Evolutionary conservation across 2,888 invertebrate species (phyloP).

Genomic region (Petrophora chlorosata): DNA sequence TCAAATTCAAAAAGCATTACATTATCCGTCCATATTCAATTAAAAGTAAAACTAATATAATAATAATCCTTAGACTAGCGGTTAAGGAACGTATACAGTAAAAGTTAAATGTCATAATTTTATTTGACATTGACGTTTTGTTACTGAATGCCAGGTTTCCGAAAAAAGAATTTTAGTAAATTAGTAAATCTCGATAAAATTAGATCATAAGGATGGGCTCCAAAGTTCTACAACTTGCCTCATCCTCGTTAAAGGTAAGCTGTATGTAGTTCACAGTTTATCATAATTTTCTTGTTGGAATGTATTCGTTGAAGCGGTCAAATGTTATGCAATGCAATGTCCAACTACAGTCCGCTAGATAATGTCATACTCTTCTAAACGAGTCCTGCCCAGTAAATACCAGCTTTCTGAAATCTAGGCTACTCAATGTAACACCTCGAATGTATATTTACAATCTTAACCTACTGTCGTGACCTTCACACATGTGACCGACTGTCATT

Average conservation of each 20-base stretch:
- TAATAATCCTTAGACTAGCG: no score
- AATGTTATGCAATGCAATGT: constrained; percentile 67
- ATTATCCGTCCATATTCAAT: no score
- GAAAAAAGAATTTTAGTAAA: constrained; percentile 42
- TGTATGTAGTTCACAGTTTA: constrained; percentile 52
- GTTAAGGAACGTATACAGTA: no score
- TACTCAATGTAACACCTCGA: no score
- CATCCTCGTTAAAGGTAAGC: constrained; percentile 71
- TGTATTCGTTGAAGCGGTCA: constrained; percentile 38
- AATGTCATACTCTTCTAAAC: neutral
- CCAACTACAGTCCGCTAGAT: constrained; percentile 1
- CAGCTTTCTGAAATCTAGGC: neutral
- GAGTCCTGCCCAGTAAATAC: no score
- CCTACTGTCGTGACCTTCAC: constrained; percentile 64
- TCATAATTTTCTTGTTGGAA: constrained; percentile 4
- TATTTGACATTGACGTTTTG: constrained; percentile 21
- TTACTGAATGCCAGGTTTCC: constrained; percentile 53
- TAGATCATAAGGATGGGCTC: constrained; percentile 64
- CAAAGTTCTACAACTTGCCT: constrained; percentile 72
- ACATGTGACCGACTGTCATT: constrained; percentile 67
- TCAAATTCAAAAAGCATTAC: no score
- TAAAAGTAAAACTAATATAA: no score
- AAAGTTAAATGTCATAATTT: no score
- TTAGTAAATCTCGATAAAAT: constrained; percentile 36
- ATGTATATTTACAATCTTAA: no score